Base-by-base conservation (phyloP, 2,888 invertebrate genomes). In the Nemurella pictetii region DNA sequence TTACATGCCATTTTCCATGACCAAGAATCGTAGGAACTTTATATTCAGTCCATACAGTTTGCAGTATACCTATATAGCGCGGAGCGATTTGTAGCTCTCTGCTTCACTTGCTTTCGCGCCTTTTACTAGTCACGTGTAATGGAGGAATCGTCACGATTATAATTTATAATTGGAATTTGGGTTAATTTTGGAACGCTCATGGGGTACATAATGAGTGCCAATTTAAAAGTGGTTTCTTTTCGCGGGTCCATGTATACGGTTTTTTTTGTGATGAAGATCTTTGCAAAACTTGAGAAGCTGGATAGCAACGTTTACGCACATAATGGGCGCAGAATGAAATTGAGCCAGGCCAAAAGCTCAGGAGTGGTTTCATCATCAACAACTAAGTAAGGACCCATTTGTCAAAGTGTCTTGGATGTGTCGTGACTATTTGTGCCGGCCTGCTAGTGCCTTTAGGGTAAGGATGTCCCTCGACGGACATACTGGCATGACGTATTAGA, bases 361-460 rank as follows among this genome's bases (percentile, higher is more conserved):
- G n/a, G n/a, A n/a, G 55, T 55, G 55, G 55, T 55, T 20, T 55
- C 55, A 55, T 55, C 55, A 55, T 55, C 55, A 55, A 55, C 55
- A 55, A 55, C 55, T 55, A 55, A 55, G 55, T 55, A 55, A 55
- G 55, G 55, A n/a, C 26, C 75, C 75, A 75, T 75, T 75, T 75
- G 75, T 75, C 75, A 75, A 75, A 27, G 27, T 75, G 27, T 75
- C 55, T 55, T 26, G 26, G 28, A 26, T 75, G 27, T 75, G 75
- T 75, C 75, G 75, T 27, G 26, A 9, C 28, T 26, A 27, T 75
- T 20, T 9, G 75, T n/a, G 26, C 4, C 75, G 26, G 28, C 26
- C 12, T 75, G 75, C 12, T 9, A 26, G 28, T 75, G 27, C 26
- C 26, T 75, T 75, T 7, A 55, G 75, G 75, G 75, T n/a, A 26